phyloP scores from a whole-genome alignment of 2,797 vertebrate species.

The Labeo calbasu region DNA sequence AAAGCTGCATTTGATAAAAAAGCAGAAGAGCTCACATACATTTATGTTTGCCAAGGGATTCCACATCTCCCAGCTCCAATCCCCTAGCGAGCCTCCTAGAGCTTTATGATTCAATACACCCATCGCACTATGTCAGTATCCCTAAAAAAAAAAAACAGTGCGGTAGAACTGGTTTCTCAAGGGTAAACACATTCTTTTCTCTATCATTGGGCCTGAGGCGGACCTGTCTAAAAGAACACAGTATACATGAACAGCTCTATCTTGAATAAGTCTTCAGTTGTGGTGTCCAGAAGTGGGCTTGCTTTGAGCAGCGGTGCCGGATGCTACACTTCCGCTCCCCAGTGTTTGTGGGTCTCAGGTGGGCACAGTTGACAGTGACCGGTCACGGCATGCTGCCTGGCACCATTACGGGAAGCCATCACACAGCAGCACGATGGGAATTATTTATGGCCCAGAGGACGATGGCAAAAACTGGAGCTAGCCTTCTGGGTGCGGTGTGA shows the following conservation, averaged over 20 bases:
- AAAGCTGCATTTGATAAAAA: conserved; percentile 5
- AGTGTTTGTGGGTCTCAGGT: conserved; percentile 25
- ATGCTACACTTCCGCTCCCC: conserved; percentile 10
- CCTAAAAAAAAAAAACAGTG: background rate
- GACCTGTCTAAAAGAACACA: conserved; percentile 32
- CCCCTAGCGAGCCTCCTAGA: background rate
- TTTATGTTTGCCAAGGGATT: conserved; percentile 18
- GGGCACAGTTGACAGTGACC: conserved; percentile 41
- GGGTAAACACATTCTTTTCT: conserved; percentile 26
- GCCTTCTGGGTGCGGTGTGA: conserved; percentile 71
- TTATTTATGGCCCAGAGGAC: conserved; percentile 74
- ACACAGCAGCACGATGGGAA: conserved; percentile 69
- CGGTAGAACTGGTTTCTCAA: conserved; percentile 17
- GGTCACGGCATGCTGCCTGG: conserved; percentile 73
- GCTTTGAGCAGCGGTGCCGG: background rate
- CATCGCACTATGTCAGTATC: conserved; percentile 3
- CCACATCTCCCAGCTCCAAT: conserved; percentile 10
- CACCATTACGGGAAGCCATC: conserved; percentile 73
- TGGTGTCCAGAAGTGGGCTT: conserved; percentile 13
- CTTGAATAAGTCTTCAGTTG: conserved; percentile 4
- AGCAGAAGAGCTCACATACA: conserved; percentile 14
- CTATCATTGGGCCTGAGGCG: conserved; percentile 23
- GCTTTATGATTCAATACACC: conserved; percentile 29
- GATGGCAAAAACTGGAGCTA: conserved; percentile 66
- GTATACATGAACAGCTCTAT: conserved; percentile 42